Base-by-base conservation (phyloP, 2,888 invertebrate genomes). In the Fragum fragum region DNA sequence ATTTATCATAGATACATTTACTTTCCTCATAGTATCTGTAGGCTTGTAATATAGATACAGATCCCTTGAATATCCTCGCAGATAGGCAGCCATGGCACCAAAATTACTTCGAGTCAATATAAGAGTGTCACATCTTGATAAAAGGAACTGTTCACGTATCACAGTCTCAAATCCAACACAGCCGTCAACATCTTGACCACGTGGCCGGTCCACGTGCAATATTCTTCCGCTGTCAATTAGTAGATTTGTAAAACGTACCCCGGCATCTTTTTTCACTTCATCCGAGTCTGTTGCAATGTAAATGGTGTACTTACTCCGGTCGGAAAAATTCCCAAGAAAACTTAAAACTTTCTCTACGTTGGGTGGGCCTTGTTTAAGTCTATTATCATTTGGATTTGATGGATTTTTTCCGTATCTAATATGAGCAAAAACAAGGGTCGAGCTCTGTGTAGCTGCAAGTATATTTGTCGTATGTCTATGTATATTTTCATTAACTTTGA, bases 261-360 rank as follows among this genome's bases (percentile, higher is more conserved):
- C n/a, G 23, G 73, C 68, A 0, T 68, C 2, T 3, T 26, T 21
- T 57, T 59, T 53, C 0, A 84, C 36, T 5, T 59, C n/a, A 3
- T 81, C 80, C 0, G 84, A 75, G 61, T 84, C 84, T 14, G 66
- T 81, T 16, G 84, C 81, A 6, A 84, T 26, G 61, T 76, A 84
- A 6, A 79, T 42, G 0, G 23, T 61, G 52, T 71, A 73, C 59
- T 76, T 76, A 0, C 11, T 29, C 16, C 5, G 1, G 18, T 76
- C 39, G 14, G 61, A 23, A 61, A 32, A 84, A 3, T 11, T n/a
- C 23, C 42, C 36, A 16, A 84, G 36, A 39, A 81, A 81, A 0
- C 47, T 11, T 0, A 73, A 32, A 5, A 84, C 53, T 7, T 66
- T 57, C 0, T 55, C 59, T 7, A 69, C 70, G 69, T 81, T 73